phyloP scores from a whole-genome alignment of 2,113 vertebrate species.

The Maylandia zebra region DNA sequence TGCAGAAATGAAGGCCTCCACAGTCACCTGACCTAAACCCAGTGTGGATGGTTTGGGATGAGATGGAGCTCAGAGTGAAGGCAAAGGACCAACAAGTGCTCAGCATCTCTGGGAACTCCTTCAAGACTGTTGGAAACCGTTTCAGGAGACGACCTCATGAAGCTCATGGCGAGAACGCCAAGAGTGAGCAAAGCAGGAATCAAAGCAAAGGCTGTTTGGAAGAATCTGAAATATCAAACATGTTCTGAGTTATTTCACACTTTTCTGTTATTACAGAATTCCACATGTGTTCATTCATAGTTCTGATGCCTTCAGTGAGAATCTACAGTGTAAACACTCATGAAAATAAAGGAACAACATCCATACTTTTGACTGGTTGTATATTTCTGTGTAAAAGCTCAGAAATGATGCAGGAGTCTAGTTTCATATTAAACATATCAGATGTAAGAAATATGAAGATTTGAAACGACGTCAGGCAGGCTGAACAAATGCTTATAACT shows the following conservation, averaged over 20 bases:
- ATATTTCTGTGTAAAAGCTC: neutral
- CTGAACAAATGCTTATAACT: neutral
- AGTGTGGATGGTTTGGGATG: too few relatives aligned
- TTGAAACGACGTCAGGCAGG: rapidly evolving
- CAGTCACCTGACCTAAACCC: too few relatives aligned
- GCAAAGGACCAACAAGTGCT: neutral
- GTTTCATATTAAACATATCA: neutral
- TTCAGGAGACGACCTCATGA: neutral
- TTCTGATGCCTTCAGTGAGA: neutral
- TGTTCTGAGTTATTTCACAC: rapidly evolving
- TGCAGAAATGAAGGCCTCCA: too few relatives aligned
- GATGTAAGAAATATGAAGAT: neutral
- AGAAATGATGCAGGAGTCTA: neutral
- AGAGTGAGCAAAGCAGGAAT: neutral
- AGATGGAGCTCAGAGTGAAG: neutral
- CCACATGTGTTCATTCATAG: neutral
- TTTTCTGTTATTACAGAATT: too few relatives aligned
- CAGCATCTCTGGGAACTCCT: neutral
- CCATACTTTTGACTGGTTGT: rapidly evolving
- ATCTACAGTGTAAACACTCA: neutral
- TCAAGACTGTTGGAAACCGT: neutral
- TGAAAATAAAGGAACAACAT: neutral
- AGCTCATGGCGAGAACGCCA: neutral
- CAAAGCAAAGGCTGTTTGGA: neutral
- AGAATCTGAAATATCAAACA: rapidly evolving